A percentile compares a stretch with the other conserved stretches of the same genome.
Evolutionary conservation across 2,797 vertebrate genomes (phyloP).

Genomic region (Tauraco hartlaubi): DNA sequence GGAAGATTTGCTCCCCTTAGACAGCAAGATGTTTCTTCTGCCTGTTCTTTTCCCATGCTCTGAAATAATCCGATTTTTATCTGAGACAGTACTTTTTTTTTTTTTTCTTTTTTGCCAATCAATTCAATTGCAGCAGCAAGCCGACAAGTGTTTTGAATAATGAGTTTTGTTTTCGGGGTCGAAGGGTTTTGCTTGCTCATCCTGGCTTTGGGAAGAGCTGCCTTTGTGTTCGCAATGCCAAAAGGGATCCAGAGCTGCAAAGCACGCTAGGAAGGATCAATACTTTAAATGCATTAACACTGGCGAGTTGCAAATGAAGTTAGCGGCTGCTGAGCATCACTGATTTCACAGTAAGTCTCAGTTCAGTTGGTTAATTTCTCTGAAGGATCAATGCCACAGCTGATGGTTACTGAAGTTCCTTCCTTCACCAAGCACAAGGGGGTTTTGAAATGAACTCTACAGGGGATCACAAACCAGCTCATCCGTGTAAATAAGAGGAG

Average conservation of each 20-base stretch:
- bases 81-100: neutral
- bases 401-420: slow-evolving; percentile 72
- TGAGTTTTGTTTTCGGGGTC: slow-evolving; percentile 52
- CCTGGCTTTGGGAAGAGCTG: slow-evolving; percentile 36
- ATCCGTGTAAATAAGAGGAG: slow-evolving; percentile 53
- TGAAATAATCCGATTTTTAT: slow-evolving; percentile 15
- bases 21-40: neutral
- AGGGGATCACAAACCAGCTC: slow-evolving; percentile 49
- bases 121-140: slow-evolving; percentile 18
- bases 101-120: neutral
- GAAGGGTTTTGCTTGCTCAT: slow-evolving; percentile 65
- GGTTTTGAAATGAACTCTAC: slow-evolving; percentile 42
- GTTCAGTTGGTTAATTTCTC: slow-evolving; percentile 69
- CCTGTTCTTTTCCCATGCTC: neutral
- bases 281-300: slow-evolving; percentile 72
- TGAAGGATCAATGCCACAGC: slow-evolving; percentile 72
- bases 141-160: slow-evolving; percentile 56
- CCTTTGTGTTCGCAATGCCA: slow-evolving; percentile 18
- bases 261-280: slow-evolving; percentile 53
- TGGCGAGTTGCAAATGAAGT: slow-evolving; percentile 72
- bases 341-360: slow-evolving; percentile 65
- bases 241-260: slow-evolving; percentile 36
- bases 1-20: neutral
- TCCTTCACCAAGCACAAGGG: slow-evolving; percentile 14
- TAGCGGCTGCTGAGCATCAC: slow-evolving; percentile 63